Evolutionary conservation across 2,797 vertebrate genomes (phyloP).

Genomic region (Mergus octosetaceus): DNA sequence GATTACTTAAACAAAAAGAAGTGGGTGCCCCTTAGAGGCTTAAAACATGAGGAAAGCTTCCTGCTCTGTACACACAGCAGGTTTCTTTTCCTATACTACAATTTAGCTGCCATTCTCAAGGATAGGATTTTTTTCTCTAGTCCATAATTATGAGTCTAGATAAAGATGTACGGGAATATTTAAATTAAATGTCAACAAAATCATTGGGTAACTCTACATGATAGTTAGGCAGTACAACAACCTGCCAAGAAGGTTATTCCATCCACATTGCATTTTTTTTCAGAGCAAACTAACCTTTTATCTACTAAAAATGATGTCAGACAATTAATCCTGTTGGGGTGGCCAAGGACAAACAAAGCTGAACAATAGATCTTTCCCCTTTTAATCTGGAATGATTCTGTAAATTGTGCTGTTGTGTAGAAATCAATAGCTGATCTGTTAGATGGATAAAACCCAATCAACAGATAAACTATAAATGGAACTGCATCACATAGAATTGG

Average conservation of each 20-base stretch:
- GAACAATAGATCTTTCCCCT: not conserved
- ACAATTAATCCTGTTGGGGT: not conserved
- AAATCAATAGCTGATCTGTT: constrained; percentile 25
- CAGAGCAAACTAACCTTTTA: not conserved
- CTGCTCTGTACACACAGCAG: not conserved
- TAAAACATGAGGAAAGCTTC: not conserved
- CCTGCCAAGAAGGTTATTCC: not conserved
- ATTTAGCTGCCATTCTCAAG: not conserved
- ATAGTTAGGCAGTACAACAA: not conserved
- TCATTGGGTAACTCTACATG: not conserved
- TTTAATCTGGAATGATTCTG: not conserved
- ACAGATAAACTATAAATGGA: constrained; percentile 32
- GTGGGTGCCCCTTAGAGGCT: not conserved
- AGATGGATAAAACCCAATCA: constrained; percentile 11
- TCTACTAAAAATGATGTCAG: not conserved
- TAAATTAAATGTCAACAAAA: not conserved
- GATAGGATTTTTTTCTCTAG: not conserved
- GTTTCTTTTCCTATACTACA: not conserved
- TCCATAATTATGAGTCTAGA: not conserved
- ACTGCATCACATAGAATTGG: constrained; percentile 18
- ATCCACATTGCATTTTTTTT: not conserved
- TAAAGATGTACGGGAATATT: not conserved
- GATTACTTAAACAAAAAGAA: not conserved
- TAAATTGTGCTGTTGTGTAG: not conserved
- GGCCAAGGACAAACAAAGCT: not conserved